phyloP scores from a whole-genome alignment of 2,113 vertebrate species.

The Gyps fulvus region DNA sequence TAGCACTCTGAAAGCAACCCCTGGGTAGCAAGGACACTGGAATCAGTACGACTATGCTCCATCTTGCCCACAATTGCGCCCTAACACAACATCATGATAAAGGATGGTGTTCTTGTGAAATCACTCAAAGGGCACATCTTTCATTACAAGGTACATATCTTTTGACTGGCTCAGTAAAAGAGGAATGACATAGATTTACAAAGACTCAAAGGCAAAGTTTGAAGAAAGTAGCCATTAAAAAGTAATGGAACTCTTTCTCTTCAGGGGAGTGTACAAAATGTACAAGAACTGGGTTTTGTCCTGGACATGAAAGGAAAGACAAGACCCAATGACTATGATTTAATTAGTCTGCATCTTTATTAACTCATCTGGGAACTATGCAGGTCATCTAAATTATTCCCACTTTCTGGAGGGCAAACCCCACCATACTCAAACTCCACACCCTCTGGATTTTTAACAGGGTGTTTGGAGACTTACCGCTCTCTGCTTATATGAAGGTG shows the following conservation, averaged over 20 bases:
- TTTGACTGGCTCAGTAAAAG: neutral
- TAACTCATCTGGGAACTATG: neutral
- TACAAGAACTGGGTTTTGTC: neutral
- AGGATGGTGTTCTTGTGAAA: constrained; percentile 15
- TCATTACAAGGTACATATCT: constrained; percentile 5
- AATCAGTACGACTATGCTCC: neutral
- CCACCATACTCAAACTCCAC: neutral
- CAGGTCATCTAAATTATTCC: neutral
- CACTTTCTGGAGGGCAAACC: neutral
- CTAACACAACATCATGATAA: neutral
- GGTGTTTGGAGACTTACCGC: neutral
- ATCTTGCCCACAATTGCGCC: neutral
- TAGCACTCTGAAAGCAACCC: neutral
- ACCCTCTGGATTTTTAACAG: neutral
- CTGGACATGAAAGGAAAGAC: neutral
- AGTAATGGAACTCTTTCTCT: neutral
- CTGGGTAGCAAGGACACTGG: neutral
- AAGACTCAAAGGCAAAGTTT: constrained; percentile 15
- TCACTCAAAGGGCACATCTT: constrained; percentile 23
- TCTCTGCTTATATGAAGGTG: neutral
- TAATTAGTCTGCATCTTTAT: neutral
- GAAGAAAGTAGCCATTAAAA: constrained; percentile 16
- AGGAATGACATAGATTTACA: constrained; percentile 15
- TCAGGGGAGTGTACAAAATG: neutral
- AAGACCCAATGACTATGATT: neutral